Base-by-base conservation (phyloP, 2,797 vertebrate genomes). In the Otolemur crassicaudatus region DNA sequence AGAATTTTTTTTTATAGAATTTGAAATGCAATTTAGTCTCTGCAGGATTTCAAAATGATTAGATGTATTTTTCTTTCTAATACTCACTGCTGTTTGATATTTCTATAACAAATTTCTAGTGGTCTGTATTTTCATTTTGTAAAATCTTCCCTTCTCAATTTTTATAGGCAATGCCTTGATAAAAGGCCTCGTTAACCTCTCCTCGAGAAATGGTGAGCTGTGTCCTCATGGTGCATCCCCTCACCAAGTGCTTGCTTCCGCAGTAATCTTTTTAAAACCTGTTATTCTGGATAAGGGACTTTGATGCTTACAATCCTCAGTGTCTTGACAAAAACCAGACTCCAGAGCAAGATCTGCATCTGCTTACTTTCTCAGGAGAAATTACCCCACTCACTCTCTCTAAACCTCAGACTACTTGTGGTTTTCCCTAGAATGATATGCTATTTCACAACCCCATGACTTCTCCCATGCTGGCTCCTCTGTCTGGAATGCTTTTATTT, bases 21-120 rank as follows among this genome's bases (percentile, higher is more conserved):
- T 95, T 92, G 40, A 75, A 87, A 56, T 94, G 76, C 25, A 83
- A 37, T 61, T 92, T 77, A 34, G 40, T 87, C 92, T 92, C 61
- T 87, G 76, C 56, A 87, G 31, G 70, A 77, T 91, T 95, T 94
- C 67, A 85, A 87, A 96, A 86, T 60, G 17, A 65, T 84, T 92
- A 23, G 60, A 67, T 65, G 58, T 31, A 29, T 43, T 60, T 25
- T 16, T 65, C 17, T 79, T 31, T 79, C 67, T 86, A 65, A 91
- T 46, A 61, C 11, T 0, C 56, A 61, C 7, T 77, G 31, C 61
- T 91, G 43, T 92, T 88, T 63, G 65, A 29, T 90, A 5, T 77
- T 94, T 87, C 81, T 81, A 27, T 73, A 80, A 76, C 56, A 84
- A 43, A 49, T 83, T 91, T 56, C 53, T 25, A 56, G 79, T 73